These are phyloP conservation scores for Agrochola circellaris DNA, from an alignment of 2,888 invertebrate species.

Conservation along the genomic window DNA sequence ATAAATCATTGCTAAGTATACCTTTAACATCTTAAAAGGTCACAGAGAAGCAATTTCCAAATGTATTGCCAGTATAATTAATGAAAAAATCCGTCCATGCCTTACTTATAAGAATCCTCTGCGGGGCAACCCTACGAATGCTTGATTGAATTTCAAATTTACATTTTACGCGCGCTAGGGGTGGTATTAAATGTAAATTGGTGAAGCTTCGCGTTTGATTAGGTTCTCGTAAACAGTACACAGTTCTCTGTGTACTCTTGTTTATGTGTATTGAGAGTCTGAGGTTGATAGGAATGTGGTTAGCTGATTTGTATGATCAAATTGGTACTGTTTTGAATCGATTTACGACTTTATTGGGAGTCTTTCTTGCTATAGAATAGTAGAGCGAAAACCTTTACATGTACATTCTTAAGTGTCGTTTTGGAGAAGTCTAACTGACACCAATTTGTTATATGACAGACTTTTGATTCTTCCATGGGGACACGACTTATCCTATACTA, in stretches of 20 bases:
- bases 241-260: conserved; percentile 12
- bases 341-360: neutral
- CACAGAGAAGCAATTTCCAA: conserved; percentile 29
- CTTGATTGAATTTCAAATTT: conserved; percentile 65
- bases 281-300: conserved; percentile 7
- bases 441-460: neutral
- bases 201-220: conserved; percentile 50
- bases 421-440: neutral
- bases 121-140: conserved; percentile 46
- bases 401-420: neutral
- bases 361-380: neutral
- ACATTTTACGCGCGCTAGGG: conserved; percentile 58
- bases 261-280: conserved; percentile 14
- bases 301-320: neutral
- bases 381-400: neutral
- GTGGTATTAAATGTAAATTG: conserved; percentile 55
- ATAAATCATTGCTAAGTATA: neutral
- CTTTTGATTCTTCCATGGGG: neutral
- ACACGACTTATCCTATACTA: neutral
- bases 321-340: neutral
- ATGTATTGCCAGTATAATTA: conserved; percentile 13
- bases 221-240: conserved; percentile 42
- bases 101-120: conserved; percentile 26
- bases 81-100: conserved; percentile 17
- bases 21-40: conserved; percentile 23